These are phyloP conservation scores for Falcunculus frontatus DNA, from an alignment of 2,113 vertebrate species.

Conservation along the genomic window DNA sequence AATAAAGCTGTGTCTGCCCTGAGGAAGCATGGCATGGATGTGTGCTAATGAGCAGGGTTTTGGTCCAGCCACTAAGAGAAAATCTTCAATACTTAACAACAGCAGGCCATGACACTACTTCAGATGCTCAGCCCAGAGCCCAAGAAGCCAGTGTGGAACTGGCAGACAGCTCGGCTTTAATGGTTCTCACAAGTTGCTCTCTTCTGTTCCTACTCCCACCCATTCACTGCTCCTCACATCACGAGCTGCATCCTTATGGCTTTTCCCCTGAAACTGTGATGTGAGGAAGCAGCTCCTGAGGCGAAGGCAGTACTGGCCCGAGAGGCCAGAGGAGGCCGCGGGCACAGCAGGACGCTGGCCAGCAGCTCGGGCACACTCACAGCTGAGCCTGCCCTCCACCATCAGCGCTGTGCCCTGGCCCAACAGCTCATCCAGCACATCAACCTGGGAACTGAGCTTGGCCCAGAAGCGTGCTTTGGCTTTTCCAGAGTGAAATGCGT, in stretches of 20 bases:
- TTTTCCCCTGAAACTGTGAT: neutral
- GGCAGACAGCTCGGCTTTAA: neutral
- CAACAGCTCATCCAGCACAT: fast-evolving
- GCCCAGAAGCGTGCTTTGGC: neutral
- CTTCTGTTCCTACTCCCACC: neutral
- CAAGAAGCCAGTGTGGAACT: fast-evolving
- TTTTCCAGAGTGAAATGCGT: neutral
- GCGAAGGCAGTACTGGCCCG: fast-evolving
- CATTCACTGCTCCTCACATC: neutral
- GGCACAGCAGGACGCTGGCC: fast-evolving
- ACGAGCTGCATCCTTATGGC: fast-evolving
- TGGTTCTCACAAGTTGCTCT: neutral
- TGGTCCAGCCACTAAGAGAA: neutral
- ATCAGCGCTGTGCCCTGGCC: fast-evolving
- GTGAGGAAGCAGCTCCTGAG: fast-evolving
- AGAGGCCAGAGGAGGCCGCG: neutral
- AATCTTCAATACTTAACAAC: neutral
- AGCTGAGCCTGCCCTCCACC: neutral
- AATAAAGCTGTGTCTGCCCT: neutral
- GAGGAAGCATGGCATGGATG: neutral
- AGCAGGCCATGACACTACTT: neutral
- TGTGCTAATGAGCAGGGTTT: neutral
- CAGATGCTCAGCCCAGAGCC: neutral
- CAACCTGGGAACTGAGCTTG: neutral
- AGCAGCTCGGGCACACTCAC: neutral